Base-by-base conservation (phyloP, 2,113 vertebrate species). In the Oreochromis spilurus region DNA sequence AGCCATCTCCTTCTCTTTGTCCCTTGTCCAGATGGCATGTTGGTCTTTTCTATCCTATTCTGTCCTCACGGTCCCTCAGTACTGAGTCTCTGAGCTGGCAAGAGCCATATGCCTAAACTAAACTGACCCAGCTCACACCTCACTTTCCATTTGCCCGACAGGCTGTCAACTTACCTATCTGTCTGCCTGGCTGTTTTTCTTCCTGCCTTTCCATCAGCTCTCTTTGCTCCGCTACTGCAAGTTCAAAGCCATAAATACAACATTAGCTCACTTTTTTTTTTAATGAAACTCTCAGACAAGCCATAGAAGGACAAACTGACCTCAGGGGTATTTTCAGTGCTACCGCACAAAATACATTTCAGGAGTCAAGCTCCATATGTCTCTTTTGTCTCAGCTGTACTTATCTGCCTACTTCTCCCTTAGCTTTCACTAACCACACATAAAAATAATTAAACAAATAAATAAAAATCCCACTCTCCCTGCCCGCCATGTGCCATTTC, bases 351-450 rank as follows among this genome's bases (percentile, higher is more conserved):
- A 48, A 57, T 36, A 79, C 9, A 14, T 45, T 75, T 70, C 67
- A 75, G n/a, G 72, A 84, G 34, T 67, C 7, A 7, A 57, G 53
- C 80, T 88, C 87, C 91, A 78, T 91, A 58, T 91, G 91, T 26
- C 70, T 91, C 84, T 87, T 93, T 93, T 92, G 91, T 95, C 91
- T 92, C 92, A 95, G 92, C 91, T 91, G 92, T 88, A 84, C 62
- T 81, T 79, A 57, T 14, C 90, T 88, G 62, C 84, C 58, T 72
- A 31, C 9, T 6, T 81, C 77, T 85, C 89, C 50, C 75, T 48
- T 9, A 4, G 88, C 75, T 84, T 90, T 50, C 50, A 67, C 84
- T 75, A 82, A 54, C 67, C 50, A 79, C 81, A 86, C 58, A 91
- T 16, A 48, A 1, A 45, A 26, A 70, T 1, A 91, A 80, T 86